Evolutionary conservation across 2,113 vertebrate species (phyloP), one percentile per base, ranked within the genome.

Genomic region (Anthoscopus minutus): DNA sequence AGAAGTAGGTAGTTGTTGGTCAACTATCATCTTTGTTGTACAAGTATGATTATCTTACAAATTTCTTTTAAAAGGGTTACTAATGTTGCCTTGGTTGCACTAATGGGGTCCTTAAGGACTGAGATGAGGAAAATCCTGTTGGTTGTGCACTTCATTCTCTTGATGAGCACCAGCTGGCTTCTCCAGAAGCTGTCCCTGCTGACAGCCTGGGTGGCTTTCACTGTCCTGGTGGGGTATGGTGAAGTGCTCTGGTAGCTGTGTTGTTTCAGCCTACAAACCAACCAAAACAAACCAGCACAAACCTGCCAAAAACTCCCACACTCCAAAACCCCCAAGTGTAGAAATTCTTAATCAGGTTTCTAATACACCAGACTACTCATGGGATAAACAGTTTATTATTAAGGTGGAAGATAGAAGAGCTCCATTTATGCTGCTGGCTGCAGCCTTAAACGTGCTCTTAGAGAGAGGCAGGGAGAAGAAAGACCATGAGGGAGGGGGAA

Each of bases 41-140:
- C 11, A 7, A 13, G 3, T 27, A 11, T 57, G 30, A 3, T 74
- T 66, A 5, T 30, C 11, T 62, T 50, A 10, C 0, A 9, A 6
- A 54, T 79, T 66, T 28, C 37, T 53, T 88, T 45, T 22, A 24
- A 17, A 67, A 37, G n/a, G 5, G 11, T 65, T 78, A 15, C 60
- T 30, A 47, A 37, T 31, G 11, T 40, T 71, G 42, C 37, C 27
- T 53, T 67, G 37, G 24, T 54, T 47, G 53, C 53, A 11, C 8
- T 56, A 10, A 18, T 23, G 70, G 33, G 7, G 17, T 57, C 40
- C 51, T 79, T 47, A 30, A 85, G 48, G 58, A 31, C 44, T 22
- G 38, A 80, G 62, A 14, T 48, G 42, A 79, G 47, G 62, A 47
- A 33, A 48, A 21, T 51, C 19, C 22, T n/a, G 9, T n/a, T 45